These are phyloP conservation scores for Ridgeia piscesae DNA, from an alignment of 1,140 invertebrate species.

Conservation along the genomic window DNA sequence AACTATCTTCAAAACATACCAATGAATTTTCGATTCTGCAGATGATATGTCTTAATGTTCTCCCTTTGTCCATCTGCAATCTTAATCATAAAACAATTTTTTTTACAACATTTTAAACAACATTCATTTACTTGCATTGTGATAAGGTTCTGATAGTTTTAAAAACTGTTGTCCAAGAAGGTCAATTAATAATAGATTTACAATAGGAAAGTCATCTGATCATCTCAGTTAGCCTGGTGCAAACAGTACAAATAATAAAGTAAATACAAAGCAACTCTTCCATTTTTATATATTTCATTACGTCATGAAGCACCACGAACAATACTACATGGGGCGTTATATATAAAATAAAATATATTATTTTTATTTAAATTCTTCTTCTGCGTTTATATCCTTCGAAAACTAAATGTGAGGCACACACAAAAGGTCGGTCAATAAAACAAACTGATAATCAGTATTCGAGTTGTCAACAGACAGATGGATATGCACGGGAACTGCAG, in stretches of 20 bases:
- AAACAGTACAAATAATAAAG: no score
- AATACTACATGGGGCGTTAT: no score
- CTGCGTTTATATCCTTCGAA: not conserved
- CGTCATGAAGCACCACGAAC: no score
- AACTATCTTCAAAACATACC: not conserved
- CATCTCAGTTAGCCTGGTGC: no score
- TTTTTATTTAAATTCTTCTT: not conserved
- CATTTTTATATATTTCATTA: no score
- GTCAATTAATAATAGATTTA: no score
- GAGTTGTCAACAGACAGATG: not conserved
- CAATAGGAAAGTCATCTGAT: no score
- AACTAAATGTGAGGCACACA: not conserved
- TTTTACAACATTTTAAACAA: not conserved
- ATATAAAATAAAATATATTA: no score
- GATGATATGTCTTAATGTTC: not conserved
- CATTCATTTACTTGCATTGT: slow-evolving; percentile 9
- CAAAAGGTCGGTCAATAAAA: not conserved
- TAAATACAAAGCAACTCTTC: no score
- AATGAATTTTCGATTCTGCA: slow-evolving; percentile 6
- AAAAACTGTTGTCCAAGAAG: not conserved
- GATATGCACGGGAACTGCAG: not conserved
- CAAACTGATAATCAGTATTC: not conserved
- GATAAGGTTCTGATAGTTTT: not conserved
- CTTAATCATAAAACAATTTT: not conserved
- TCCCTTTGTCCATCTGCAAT: slow-evolving; percentile 8